A percentile compares a stretch with the other conserved stretches of the same genome.
These are phyloP conservation scores for Phenganax subtilis DNA, from an alignment of 92 coral and sea anemone genomes.

Conservation along the genomic window DNA sequence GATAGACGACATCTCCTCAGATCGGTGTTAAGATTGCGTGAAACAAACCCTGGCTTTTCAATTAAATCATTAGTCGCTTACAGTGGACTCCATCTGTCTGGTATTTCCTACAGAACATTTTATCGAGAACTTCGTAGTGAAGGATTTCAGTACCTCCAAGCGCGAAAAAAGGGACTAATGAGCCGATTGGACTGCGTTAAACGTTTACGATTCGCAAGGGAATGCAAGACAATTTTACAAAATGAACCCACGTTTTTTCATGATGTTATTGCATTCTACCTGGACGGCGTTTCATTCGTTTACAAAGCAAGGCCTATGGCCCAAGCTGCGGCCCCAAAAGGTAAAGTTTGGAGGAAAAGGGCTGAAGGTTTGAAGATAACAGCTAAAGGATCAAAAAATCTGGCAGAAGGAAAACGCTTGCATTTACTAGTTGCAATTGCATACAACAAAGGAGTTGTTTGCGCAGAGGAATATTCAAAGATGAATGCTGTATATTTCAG, in stretches of 20 bases:
- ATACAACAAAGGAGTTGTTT: too few relatives aligned
- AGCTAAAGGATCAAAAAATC: background rate
- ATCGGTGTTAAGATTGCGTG: background rate
- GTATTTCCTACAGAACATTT: too few relatives aligned
- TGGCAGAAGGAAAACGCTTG: background rate
- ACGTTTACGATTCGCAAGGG: too few relatives aligned
- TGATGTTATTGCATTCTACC: background rate
- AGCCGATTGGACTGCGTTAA: background rate
- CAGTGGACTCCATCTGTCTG: too few relatives aligned
- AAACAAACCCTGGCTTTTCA: background rate
- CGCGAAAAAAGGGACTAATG: background rate
- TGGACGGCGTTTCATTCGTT: background rate
- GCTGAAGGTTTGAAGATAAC: background rate
- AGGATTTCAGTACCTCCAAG: background rate
- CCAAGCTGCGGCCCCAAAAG: too few relatives aligned
- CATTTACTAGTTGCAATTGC: too few relatives aligned
- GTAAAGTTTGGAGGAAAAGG: too few relatives aligned
- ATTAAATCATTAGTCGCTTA: too few relatives aligned
- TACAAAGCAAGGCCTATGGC: too few relatives aligned
- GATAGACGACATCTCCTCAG: background rate
- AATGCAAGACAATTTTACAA: too few relatives aligned
- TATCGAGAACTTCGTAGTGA: background rate
- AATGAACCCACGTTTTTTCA: background rate
- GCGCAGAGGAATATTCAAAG: too few relatives aligned
- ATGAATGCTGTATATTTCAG: too few relatives aligned